Percentiles rank a stretch among this genome's conserved stretches.
phyloP scores from a whole-genome alignment of 53 echinoderm and acorn worm genomes.

The Holothuria scabra region DNA sequence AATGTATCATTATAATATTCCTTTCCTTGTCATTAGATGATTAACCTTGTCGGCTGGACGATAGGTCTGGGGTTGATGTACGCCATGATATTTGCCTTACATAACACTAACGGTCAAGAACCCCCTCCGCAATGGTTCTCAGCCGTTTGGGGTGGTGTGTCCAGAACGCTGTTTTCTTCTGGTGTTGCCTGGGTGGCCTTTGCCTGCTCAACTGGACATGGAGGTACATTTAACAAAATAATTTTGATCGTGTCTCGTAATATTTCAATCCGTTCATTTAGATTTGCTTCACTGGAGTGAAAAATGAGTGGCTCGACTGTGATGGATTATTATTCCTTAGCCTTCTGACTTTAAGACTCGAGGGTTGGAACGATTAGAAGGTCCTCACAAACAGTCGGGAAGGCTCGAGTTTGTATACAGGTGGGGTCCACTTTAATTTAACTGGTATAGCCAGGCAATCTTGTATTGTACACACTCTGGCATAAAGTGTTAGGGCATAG shows the following conservation, averaged over 20 bases:
- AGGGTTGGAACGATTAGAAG: too few species aligned
- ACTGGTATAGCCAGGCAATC: too few species aligned
- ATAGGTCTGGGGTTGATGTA: not conserved
- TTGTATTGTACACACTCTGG: too few species aligned
- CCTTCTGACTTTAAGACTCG: too few species aligned
- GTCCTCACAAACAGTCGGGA: too few species aligned
- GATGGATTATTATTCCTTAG: too few species aligned
- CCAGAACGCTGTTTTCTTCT: constrained; percentile 24
- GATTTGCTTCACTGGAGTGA: not conserved
- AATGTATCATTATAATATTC: not conserved
- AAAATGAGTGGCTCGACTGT: too few species aligned
- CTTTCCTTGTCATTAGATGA: not conserved
- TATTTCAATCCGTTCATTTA: too few species aligned
- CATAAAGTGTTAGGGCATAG: too few species aligned
- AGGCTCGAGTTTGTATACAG: too few species aligned
- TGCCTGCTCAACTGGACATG: constrained; percentile 58
- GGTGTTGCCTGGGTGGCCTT: constrained; percentile 67
- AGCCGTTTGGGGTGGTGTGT: not conserved
- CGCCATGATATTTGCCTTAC: constrained; percentile 1
- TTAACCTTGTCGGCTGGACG: not conserved
- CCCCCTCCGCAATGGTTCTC: constrained; percentile 22
- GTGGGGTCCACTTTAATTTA: too few species aligned
- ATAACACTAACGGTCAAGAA: not conserved
- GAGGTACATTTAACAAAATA: constrained; percentile 26
- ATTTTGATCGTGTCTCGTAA: too few species aligned